Evolutionary conservation across 2,113 vertebrate species (phyloP), one percentile per base, ranked within the genome.

Genomic region (Campylorhamphus procurvoides): DNA sequence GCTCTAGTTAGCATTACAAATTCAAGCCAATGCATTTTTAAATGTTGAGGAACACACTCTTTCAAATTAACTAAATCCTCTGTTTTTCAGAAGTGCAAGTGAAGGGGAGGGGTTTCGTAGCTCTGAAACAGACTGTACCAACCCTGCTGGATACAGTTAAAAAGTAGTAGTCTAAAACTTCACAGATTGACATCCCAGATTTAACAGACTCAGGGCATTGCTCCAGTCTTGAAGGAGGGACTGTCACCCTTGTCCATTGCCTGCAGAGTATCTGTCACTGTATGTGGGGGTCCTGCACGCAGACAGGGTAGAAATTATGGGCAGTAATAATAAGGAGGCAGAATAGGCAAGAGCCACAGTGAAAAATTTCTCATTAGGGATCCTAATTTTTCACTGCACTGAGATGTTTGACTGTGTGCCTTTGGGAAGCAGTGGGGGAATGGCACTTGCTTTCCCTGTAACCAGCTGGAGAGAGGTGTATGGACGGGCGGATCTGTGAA

Each of bases 401-500:
- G 71, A 39, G 28, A 8, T 14, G 10, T 37, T 68, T 60, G 23
- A 17, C 33, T 28, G 35, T 1, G 28, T n/a, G 27, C n/a, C n/a
- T 86, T 72, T 77, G 92, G 67, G 62, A 87, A 67, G 52, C 35
- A 0, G 0, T 9, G 29, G 25, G 28, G 75, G 28, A 52, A 33
- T 23, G 19, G 27, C 18, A 3, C 16, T 69, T 1, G 1, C 8
- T 59, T 18, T 44, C 56, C 69, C 46, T 23, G 17, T 15, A 29
- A 7, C 3, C 39, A 37, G 35, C 55, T 28, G 1, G 1, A 47
- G 27, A 2, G 46, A 56, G 62, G 40, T 1, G 28, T 7, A 9
- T 0, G 0, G 69, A 8, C 0, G 11, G 60, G 74, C 0, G 0
- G 56, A 5, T 76, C 10, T 28, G 28, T 27, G 39, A 33, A n/a